Conservation (phyloP, 2,888 invertebrate genomes). For the Alcis repandata region DNA sequence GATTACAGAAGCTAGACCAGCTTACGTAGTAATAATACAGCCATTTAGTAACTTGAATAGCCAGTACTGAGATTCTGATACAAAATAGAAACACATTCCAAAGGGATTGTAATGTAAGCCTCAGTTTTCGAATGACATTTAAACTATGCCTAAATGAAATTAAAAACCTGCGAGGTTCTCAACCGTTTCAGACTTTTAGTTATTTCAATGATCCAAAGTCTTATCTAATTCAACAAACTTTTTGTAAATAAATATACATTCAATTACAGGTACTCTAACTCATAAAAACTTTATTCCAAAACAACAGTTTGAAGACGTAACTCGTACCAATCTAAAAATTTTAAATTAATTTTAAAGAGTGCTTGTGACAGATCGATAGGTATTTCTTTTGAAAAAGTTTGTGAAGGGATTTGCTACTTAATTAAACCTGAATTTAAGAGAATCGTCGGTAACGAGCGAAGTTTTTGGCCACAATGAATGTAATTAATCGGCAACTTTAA, state of each 20-base stretch:
- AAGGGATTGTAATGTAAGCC: too few species aligned
- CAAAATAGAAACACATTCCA: too few species aligned
- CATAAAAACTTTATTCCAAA: conserved; percentile 20
- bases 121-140: not conserved
- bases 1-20: too few species aligned
- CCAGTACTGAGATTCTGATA: too few species aligned
- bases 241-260: not conserved
- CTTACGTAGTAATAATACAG: too few species aligned
- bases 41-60: too few species aligned
- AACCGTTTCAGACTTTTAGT: not conserved
- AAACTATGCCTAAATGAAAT: not conserved
- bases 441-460: conserved; percentile 81
- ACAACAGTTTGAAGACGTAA: conserved; percentile 22
- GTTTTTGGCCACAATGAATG: conserved; percentile 81
- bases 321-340: conserved; percentile 33
- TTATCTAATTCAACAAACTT: not conserved
- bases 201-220: not conserved
- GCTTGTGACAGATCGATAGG: conserved; percentile 77
- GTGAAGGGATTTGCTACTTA: conserved; percentile 76
- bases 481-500: conserved; percentile 79
- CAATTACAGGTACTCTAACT: conserved; percentile 20
- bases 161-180: not conserved
- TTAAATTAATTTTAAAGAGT: conserved; percentile 50
- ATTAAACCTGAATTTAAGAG: conserved; percentile 79
- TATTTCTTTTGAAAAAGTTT: conserved; percentile 71